Evolutionary conservation across 1,140 invertebrate genomes (phyloP).

Genomic region (Tetranychus urticae): DNA sequence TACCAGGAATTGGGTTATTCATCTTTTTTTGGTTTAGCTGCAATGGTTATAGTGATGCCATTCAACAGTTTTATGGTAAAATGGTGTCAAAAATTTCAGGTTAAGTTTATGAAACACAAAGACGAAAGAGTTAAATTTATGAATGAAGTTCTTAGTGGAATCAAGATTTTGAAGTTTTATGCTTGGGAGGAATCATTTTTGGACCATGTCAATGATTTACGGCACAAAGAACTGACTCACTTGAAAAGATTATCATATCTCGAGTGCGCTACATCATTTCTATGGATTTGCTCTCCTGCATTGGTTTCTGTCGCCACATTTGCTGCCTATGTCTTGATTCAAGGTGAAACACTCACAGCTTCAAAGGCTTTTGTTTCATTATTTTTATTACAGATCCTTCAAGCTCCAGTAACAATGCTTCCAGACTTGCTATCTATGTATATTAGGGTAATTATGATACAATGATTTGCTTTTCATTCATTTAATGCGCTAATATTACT

Average conservation of each 20-base stretch:
- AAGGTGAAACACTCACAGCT: conserved; percentile 28
- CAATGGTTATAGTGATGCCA: conserved; percentile 45
- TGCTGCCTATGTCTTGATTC: conserved; percentile 23
- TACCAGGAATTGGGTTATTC: conserved; percentile 38
- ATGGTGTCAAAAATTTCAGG: conserved; percentile 22
- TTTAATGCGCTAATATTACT: too few species aligned
- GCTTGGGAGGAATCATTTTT: conserved; percentile 16
- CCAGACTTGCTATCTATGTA: not conserved
- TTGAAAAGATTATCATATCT: not conserved
- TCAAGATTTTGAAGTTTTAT: conserved; percentile 17
- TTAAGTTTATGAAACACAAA: conserved; percentile 20
- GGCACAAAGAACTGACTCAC: conserved; percentile 1
- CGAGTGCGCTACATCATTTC: not conserved
- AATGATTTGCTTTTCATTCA: too few species aligned
- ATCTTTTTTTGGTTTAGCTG: conserved; percentile 62
- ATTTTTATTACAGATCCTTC: conserved; percentile 40
- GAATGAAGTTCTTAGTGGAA: conserved; percentile 20
- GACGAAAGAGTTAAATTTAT: conserved; percentile 20
- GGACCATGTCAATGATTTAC: conserved; percentile 6
- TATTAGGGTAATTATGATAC: not conserved
- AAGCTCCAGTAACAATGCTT: conserved; percentile 32
- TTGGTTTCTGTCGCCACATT: conserved; percentile 19
- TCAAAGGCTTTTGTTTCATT: conserved; percentile 36
- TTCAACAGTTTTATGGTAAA: conserved; percentile 24
- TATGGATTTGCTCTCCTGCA: conserved; percentile 12